Evolutionary conservation across 1,140 invertebrate species (phyloP), one percentile per base, ranked within the genome.

Genomic region (Ctenoplectra terminalis): DNA sequence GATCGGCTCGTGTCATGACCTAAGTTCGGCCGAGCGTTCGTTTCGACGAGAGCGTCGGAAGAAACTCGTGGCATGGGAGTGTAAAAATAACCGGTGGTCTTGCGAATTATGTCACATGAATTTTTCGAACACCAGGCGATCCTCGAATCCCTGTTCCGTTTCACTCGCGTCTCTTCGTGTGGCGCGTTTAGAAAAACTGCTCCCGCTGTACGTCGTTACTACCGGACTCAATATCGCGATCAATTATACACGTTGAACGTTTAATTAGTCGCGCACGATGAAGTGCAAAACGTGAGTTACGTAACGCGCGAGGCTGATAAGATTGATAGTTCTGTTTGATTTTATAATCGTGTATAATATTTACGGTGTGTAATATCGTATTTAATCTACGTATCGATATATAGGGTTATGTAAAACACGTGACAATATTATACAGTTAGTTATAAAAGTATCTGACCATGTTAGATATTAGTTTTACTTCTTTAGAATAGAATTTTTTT

Each of bases 261-360:
- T 31, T 17, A 46, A 46, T 61, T 60, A 46, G 13, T 29, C 17
- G 29, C n/a, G 15, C 6, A 7, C n/a, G 13, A 37, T 13, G n/a
- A 64, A 20, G n/a, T 17, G 34, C 9, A 43, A 79, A 71, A 58
- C 40, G 2, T 61, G 7, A 17, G 3, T 79, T 79, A 79, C 76
- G 56, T 79, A 79, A 79, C n/a, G 4, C 2, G 15, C 11, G 8
- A 26, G 37, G 43, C 20, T 15, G 46, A 54, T 76, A 61, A 63
- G 5, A 31, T 37, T 40, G 13, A 17, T 34, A 8, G 26, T 0
- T 29, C 52, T 29, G 15, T 74, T 74, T 37, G 9, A 48, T 50
- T 34, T 37, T 48, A 17, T 26, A 3, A 48, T 13, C 0, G 8
- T 13, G 3, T 20, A 20, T 20, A 52, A 58, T 15, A 15, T 58